Base-by-base conservation (phyloP, 1,140 invertebrate species). In the Drosophila suzukii region DNA sequence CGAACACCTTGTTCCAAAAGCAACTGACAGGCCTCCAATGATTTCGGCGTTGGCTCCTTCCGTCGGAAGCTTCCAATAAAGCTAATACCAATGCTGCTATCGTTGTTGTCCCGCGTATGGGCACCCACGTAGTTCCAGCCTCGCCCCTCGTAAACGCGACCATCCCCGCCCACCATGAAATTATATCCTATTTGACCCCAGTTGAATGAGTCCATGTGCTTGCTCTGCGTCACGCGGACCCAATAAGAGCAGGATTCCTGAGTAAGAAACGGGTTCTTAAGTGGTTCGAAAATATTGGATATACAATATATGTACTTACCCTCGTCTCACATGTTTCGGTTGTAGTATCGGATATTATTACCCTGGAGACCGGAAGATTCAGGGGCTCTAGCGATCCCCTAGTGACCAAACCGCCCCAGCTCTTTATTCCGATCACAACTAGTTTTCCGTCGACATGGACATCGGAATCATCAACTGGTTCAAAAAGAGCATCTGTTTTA, bases 1-100 rank as follows among this genome's bases (percentile, higher is more conserved):
- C 93, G 91, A 10, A 95, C 93, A 1, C 95, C 95, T 85, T 95
- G 95, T 11, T 92, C 77, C 1, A 96, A 91, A 2, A 96, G 92
- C 7, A 94, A 86, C 57, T 94, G 94, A 0, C 93, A 94, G 3
- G 94, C 65, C 1, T 66, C 65, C 94, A 1, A 93, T 80, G 10
- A 96, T n/a, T 79, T 95, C 94, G 3, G 94, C 93, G 92, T 65
- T 6, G 93, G 94, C 30, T 94, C 93, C 10, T 93, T 58, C 74
- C 94, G 93, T 27, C 93, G 93, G 71, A 94, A 96, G 4, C 93
- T 94, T 0, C 96, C 96, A 58, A 97, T 94, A 57, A 96, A 94
- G 4, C 93, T 94, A 44, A 96, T 94, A 36, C 95, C 95, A 43
- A 95, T 91, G 50, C 94, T 93, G 17, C 86, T 92, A 8, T 66